Evolutionary conservation across 2,888 invertebrate species (phyloP), one percentile per base, ranked within the genome.

Genomic region (Flabesymbios commensalis): DNA sequence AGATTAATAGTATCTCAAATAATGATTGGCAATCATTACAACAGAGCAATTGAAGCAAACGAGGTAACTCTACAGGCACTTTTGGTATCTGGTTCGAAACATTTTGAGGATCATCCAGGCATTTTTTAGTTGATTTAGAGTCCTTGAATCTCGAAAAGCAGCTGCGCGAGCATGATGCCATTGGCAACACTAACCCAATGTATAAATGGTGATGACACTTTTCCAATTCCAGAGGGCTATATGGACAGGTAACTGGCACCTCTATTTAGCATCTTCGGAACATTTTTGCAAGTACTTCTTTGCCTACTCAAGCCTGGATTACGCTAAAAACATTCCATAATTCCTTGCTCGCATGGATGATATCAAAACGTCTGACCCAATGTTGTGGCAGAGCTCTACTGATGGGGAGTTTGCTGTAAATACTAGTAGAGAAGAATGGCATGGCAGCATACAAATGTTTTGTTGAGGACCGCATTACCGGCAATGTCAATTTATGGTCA

Each of bases 211-310:
- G 55, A 57, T 39, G 24, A 41, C 36, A 22, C 55, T 59, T n/a
- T 41, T 59, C 22, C 59, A 41, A 32, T 59, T 59, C 56, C 39
- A 32, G 26, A 41, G 42, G n/a, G 55, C 43, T 45, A 45, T 26
- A 41, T 45, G 59, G 19, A 45, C 58, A 42, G 43, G 55, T n/a
- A 42, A 59, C 55, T 58, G 59, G 59, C 26, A 31, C 31, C 32
- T 54, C 19, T 54, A 57, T 51, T 36, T 57, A 31, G 49, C 26
- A n/a, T 24, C 57, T 31, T 33, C 54, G 52, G 57, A 57, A 33
- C 31, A 54, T 32, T 24, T 57, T 29, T 57, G 57, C 29, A 55
- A 22, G 19, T 54, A 56, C 51, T 57, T 55, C 33, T 55, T 54
- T 26, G 53, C 24, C 31, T 54, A 57, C 19, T 24, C 22, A 14